Conservation (phyloP, 92 coral and sea anemone species). For the Paragorgia papillata region DNA sequence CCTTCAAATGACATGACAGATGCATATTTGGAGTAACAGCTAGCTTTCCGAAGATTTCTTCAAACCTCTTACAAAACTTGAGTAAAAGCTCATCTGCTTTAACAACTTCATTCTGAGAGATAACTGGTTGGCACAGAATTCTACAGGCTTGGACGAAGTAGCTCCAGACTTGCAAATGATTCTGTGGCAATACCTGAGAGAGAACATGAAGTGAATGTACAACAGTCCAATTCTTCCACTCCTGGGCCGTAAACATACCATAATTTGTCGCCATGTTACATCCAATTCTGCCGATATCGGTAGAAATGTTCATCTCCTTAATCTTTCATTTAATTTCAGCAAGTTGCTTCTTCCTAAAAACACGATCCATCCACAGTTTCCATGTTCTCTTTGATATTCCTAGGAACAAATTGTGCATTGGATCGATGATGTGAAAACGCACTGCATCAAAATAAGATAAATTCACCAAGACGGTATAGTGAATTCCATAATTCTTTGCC, state of each 20-base stretch:
- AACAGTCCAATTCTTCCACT: conserved; percentile 68
- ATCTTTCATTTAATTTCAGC: background rate
- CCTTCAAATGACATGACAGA: conserved; percentile 18
- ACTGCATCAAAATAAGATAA: background rate
- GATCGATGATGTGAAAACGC: background rate
- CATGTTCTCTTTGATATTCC: background rate
- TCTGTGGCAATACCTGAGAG: conserved; percentile 36
- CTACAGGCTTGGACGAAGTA: conserved; percentile 55
- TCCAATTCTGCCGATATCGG: background rate
- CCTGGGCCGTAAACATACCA: background rate
- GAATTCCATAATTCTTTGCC: background rate
- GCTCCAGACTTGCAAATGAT: conserved; percentile 44
- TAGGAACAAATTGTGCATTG: conserved; percentile 8
- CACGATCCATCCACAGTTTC: background rate
- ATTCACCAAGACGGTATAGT: background rate
- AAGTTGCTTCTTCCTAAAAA: background rate
- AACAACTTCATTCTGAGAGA: conserved; percentile 20
- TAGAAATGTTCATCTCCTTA: background rate
- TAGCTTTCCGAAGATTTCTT: conserved; percentile 16
- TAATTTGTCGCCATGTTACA: conserved; percentile 4
- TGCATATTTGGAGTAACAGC: conserved; percentile 40
- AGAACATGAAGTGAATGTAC: conserved; percentile 55
- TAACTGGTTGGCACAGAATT: conserved; percentile 22
- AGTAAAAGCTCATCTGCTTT: conserved; percentile 26
- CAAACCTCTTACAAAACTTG: conserved; percentile 25